Evolutionary conservation across 1,140 invertebrate genomes (phyloP), one percentile per base, ranked within the genome.

Genomic region (Neodiprion fabricii): DNA sequence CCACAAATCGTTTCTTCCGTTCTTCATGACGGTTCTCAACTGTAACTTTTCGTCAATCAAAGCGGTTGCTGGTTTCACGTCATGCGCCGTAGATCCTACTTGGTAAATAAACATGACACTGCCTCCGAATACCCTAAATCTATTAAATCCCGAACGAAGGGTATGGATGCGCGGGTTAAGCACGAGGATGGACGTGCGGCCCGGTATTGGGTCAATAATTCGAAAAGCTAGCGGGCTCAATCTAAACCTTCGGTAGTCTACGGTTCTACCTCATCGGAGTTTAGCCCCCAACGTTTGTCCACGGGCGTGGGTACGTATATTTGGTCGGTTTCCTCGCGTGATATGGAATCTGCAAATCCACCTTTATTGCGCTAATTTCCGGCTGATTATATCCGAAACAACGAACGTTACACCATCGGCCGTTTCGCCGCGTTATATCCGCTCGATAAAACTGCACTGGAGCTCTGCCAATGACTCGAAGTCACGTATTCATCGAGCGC

Each of bases 341-440:
- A 71, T 40, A 40, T 50, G 48, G 48, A 71, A 49, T 71, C 23
- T 40, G 12, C 70, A 50, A 71, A 71, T 71, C 70, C n/a, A 40
- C 70, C 70, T 21, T 71, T 71, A 71, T 21, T 40, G 21, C 48
- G 48, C 70, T 49, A 23, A 40, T 71, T 21, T n/a, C 14, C 12
- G 70, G 48, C 70, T 71, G 48, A 71, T 71, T 71, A 71, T 71
- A 23, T 50, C 47, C 70, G 23, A 71, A 48, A 71, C 70, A 47
- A 71, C 48, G 70, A 71, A 61, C n/a, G 53, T 61, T 61, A 61
- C 7, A 61, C 53, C 53, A 11, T 61, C 11, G 8, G 53, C 53
- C 53, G n/a, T 12, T 61, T 17, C 7, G 53, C n/a, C 53, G 53
- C 53, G 53, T 61, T 61, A 61, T 61, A 5, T 40, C 53, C 53